Evolutionary conservation across 2,888 invertebrate genomes (phyloP).

Genomic region (Leucania comma): DNA sequence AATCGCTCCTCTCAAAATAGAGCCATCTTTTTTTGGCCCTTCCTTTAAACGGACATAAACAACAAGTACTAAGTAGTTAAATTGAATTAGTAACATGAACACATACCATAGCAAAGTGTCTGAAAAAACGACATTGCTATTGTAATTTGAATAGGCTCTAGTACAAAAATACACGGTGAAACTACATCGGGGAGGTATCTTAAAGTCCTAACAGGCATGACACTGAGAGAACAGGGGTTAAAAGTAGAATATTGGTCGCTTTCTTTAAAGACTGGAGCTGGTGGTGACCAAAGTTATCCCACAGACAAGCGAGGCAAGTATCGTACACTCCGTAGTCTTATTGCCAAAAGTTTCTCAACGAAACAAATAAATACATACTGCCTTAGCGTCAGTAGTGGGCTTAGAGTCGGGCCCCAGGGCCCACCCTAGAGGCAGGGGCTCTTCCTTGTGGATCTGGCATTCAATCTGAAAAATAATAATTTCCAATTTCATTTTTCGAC

Average conservation of each 20-base stretch:
- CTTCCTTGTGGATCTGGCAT: conserved; percentile 94
- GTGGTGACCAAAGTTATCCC: background rate
- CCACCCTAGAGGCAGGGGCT: conserved; percentile 96
- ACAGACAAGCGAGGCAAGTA: background rate
- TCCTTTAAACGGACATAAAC: too few species aligned
- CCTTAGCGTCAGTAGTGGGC: conserved; percentile 92
- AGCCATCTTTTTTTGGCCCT: too few species aligned
- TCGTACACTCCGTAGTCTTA: background rate
- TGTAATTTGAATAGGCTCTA: too few species aligned
- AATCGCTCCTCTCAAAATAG: too few species aligned
- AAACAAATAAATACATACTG: conserved; percentile 72
- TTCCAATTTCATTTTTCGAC: too few species aligned
- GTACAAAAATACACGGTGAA: too few species aligned
- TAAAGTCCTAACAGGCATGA: background rate
- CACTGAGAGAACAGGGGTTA: background rate
- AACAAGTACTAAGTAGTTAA: too few species aligned
- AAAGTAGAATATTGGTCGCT: too few species aligned
- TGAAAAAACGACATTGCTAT: background rate
- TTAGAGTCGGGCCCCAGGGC: conserved; percentile 92
- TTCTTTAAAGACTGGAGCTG: background rate
- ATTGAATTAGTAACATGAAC: too few species aligned
- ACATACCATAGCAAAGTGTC: background rate
- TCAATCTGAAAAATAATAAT: conserved; percentile 92
- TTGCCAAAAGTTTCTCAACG: background rate
- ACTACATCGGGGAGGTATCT: too few species aligned